Conservation (phyloP, 2,113 vertebrate genomes). For the human region DNA sequence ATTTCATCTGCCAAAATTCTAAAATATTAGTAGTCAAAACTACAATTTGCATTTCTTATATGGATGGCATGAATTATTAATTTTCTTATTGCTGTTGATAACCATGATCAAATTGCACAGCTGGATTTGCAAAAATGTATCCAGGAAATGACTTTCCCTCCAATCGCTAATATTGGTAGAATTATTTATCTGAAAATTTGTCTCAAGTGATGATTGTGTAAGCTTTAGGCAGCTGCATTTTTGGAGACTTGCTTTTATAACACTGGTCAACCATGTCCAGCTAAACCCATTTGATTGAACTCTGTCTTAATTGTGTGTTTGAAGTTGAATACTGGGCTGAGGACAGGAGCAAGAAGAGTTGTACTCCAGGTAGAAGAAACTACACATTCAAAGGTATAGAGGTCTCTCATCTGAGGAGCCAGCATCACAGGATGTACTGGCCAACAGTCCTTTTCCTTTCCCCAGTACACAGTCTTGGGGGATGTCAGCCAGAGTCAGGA, state of each 20-base stretch:
- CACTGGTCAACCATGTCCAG: neutral
- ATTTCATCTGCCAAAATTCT: conserved; percentile 2
- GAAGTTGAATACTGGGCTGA: neutral
- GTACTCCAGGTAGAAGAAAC: neutral
- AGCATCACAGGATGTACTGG: neutral
- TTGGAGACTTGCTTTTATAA: neutral
- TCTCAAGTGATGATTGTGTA: neutral
- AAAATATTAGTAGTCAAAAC: neutral
- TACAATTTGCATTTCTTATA: conserved; percentile 13
- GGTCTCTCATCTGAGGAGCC: neutral
- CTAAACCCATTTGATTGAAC: neutral
- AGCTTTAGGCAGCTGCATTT: neutral
- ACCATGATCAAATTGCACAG: neutral
- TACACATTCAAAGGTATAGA: neutral
- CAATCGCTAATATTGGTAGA: neutral
- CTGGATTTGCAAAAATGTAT: neutral
- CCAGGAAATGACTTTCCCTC: neutral
- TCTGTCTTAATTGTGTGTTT: neutral
- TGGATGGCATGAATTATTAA: neutral
- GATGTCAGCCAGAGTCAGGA: neutral
- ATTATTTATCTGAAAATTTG: neutral
- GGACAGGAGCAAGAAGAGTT: neutral
- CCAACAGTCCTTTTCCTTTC: neutral
- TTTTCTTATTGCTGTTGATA: neutral
- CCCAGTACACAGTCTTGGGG: neutral